Evolutionary conservation across 2,888 invertebrate species (phyloP), one percentile per base, ranked within the genome.

Genomic region (Zygothrica quintamaculata): DNA sequence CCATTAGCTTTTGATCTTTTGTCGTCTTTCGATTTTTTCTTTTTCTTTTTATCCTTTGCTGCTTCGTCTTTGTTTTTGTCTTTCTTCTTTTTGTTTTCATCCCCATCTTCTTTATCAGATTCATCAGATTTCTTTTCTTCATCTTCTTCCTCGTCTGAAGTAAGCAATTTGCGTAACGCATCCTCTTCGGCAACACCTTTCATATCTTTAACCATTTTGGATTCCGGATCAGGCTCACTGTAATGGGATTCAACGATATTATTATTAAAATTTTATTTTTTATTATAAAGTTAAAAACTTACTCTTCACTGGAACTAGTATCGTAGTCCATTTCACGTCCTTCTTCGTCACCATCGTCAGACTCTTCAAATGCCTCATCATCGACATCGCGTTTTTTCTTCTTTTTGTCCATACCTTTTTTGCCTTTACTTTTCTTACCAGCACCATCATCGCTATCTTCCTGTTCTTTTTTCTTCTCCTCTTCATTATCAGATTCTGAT

Each of bases 331-430:
- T 93, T 92, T 99, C 99, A 50, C 96, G 91, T 0, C 98, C 98
- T 91, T 99, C 99, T 85, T 97, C 98, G 89, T 99, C 98, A 0
- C 98, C 98, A 89, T 99, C 98, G 90, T 99, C 99, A 72, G 98
- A 98, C 88, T 99, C 99, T 89, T 99, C 98, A 53, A 96, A 94
- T 0, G 98, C 98, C 89, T 98, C 98, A 74, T 96, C 95, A 66
- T 97, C 95, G 0, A 96, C 95, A 68, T 95, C 95, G 55, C 94
- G 94, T 86, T 96, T 96, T 87, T 96, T 96, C 67, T 93, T 93
- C 50, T 93, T 92, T 11, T 92, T 92, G 9, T 84, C 88, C 73
- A 88, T 88, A 1, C 87, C 90, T 77, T 94, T 94, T 77, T 93
- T 93, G 65, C 92, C 92, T 66, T 94, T 94, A 78, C 94, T 94